Evolutionary conservation across 2,113 vertebrate genomes (phyloP).

Genomic region (Antigone vipio): DNA sequence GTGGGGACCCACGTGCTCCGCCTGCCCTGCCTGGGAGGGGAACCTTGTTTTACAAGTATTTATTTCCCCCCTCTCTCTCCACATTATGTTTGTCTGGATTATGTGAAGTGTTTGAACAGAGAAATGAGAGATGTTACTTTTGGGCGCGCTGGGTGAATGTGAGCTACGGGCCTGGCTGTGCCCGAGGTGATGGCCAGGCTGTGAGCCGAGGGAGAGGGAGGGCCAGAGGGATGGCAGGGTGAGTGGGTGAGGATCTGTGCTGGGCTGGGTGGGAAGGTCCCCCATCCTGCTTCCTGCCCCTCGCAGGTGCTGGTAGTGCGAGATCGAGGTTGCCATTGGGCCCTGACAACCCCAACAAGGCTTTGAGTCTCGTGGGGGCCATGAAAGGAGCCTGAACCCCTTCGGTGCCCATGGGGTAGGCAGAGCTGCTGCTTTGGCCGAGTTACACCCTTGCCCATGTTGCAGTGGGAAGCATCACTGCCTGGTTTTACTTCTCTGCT

Average conservation of each 20-base stretch:
- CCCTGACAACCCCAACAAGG: neutral
- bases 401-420: neutral
- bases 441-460: neutral
- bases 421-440: neutral
- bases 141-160: neutral
- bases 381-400: neutral
- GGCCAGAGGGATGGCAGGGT: neutral
- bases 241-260: neutral
- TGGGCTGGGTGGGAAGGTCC: neutral
- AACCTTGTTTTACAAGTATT: neutral
- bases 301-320: neutral
- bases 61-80: neutral
- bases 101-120: neutral
- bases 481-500: neutral
- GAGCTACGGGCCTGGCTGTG: neutral
- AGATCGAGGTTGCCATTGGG: neutral
- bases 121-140: neutral
- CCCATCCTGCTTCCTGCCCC: neutral
- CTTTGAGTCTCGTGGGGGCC: neutral
- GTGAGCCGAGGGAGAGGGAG: neutral
- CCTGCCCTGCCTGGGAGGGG: neutral
- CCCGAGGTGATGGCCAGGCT: neutral
- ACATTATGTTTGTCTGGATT: accelerated
- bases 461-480: neutral
- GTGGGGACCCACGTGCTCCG: neutral